These are phyloP conservation scores for Hyperopisus bebe DNA, from an alignment of 2,113 vertebrate genomes.

Conservation along the genomic window DNA sequence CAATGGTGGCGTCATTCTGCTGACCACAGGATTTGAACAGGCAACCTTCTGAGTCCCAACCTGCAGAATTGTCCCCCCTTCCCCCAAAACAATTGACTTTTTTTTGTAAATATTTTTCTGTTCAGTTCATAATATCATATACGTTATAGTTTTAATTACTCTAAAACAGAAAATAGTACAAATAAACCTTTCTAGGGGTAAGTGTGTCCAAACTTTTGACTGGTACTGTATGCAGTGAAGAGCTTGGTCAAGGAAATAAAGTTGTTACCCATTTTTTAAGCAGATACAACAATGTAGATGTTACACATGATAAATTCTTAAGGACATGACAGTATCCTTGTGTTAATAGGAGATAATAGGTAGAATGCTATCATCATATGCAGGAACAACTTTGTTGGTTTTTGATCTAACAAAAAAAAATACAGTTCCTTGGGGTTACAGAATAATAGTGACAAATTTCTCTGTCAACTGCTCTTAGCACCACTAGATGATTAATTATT, in stretches of 20 bases:
- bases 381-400: neutral
- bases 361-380: neutral
- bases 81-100: neutral
- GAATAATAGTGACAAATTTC: conserved; percentile 31
- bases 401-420: neutral
- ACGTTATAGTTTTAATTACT: neutral
- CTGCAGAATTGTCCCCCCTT: too few species aligned
- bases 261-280: neutral
- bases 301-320: neutral
- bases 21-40: neutral
- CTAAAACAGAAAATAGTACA: neutral
- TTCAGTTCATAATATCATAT: neutral
- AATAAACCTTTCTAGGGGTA: neutral
- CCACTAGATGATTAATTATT: neutral
- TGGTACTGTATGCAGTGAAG: neutral
- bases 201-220: neutral
- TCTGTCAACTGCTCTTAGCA: conserved; percentile 24
- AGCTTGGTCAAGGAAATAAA: neutral
- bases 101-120: neutral
- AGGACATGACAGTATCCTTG: neutral
- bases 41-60: too few species aligned
- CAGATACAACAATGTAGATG: neutral
- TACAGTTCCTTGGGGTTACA: conserved; percentile 20
- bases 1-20: neutral
- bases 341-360: neutral